Evolutionary conservation across 2,888 invertebrate genomes (phyloP).

Genomic region (Eretmocerus hayati): DNA sequence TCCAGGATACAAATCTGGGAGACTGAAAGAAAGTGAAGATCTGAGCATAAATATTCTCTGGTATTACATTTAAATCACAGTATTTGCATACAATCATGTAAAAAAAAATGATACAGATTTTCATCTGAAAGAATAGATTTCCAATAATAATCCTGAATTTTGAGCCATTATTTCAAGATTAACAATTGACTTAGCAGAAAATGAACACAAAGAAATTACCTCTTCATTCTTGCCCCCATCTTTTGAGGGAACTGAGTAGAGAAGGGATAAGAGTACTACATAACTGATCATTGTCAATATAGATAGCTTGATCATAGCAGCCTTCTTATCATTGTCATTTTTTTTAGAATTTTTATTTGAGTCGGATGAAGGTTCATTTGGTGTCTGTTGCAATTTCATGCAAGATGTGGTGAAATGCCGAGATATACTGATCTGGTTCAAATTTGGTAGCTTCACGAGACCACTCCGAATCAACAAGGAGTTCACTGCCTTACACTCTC

Average conservation of each 20-base stretch:
- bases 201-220: neutral
- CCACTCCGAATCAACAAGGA: conserved; percentile 26
- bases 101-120: neutral
- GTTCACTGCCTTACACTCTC: conserved; percentile 55
- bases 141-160: neutral
- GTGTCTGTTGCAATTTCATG: neutral
- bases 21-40: conserved; percentile 8
- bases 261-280: conserved; percentile 14
- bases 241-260: conserved; percentile 15
- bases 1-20: conserved; percentile 69
- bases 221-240: conserved; percentile 2
- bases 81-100: too few species aligned
- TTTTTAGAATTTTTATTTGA: conserved; percentile 16
- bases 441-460: neutral
- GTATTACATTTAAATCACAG: too few species aligned
- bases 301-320: conserved; percentile 25
- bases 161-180: neutral
- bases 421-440: neutral
- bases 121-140: neutral
- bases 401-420: neutral
- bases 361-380: neutral
- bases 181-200: too few species aligned
- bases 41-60: too few species aligned
- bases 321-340: conserved; percentile 23
- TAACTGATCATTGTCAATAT: conserved; percentile 21